Evolutionary conservation across 2,113 vertebrate species (phyloP).

Genomic region (Ammodytes dubius): DNA sequence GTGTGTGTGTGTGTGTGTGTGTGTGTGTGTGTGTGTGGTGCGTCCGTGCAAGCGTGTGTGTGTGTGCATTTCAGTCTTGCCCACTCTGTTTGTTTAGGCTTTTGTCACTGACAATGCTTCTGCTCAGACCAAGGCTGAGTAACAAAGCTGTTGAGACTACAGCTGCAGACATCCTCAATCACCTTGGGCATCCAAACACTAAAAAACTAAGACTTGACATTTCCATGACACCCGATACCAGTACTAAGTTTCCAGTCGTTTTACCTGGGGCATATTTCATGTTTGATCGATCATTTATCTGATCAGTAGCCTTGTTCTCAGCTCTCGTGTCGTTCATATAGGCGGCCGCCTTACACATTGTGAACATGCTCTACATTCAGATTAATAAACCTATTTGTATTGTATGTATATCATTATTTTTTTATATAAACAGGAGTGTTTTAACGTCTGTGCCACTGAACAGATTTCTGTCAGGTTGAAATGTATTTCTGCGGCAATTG

Average conservation of each 20-base stretch:
- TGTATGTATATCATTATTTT: too few relatives aligned
- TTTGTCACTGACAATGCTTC: slow-evolving; percentile 33
- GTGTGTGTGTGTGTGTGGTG: neutral
- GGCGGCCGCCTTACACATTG: too few relatives aligned
- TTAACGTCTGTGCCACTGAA: too few relatives aligned
- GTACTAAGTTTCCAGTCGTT: neutral
- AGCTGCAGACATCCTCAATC: neutral
- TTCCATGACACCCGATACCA: slow-evolving; percentile 13
- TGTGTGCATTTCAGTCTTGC: slow-evolving; percentile 3
- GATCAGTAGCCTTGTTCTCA: too few relatives aligned
- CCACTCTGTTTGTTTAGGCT: slow-evolving; percentile 33
- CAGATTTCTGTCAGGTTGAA: too few relatives aligned
- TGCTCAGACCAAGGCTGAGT: slow-evolving; percentile 19
- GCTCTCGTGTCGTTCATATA: too few relatives aligned
- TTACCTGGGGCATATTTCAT: too few relatives aligned
- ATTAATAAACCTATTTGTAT: too few relatives aligned
- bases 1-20: neutral
- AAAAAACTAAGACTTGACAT: slow-evolving; percentile 14
- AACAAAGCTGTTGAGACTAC: slow-evolving; percentile 12
- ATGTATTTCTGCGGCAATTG: too few relatives aligned
- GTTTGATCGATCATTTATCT: too few relatives aligned
- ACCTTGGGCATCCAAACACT: slow-evolving; percentile 1
- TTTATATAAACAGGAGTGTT: too few relatives aligned
- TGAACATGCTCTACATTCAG: too few relatives aligned
- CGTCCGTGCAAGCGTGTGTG: neutral